A percentile compares a stretch with the other conserved stretches of the same genome.
Evolutionary conservation across 2,113 vertebrate species (phyloP).

Genomic region (Malurus elegans): DNA sequence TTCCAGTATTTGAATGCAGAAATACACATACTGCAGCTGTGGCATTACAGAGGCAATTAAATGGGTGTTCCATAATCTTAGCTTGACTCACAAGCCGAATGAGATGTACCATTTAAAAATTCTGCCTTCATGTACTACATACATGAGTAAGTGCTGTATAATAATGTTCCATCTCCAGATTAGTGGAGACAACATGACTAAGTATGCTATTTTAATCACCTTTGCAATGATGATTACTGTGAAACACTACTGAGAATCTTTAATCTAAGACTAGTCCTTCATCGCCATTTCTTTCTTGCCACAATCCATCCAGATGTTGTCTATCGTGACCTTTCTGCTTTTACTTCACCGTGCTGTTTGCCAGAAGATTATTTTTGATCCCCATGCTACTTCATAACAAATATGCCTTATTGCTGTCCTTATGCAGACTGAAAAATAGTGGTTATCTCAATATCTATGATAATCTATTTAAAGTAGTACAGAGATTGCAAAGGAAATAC

Average conservation of each 20-base stretch:
- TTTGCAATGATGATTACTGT: constrained; percentile 31
- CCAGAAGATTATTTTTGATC: neutral
- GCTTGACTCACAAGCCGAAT: constrained; percentile 40
- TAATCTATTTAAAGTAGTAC: neutral
- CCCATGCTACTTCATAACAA: neutral
- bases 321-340: constrained; percentile 37
- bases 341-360: neutral
- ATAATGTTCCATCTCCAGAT: constrained; percentile 26
- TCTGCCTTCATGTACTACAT: constrained; percentile 34
- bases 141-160: neutral
- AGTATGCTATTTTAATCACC: constrained; percentile 51
- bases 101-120: constrained; percentile 23
- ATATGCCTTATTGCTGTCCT: neutral
- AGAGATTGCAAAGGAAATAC: neutral
- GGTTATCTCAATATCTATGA: neutral
- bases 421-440: neutral
- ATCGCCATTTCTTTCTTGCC: constrained; percentile 45
- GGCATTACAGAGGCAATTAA: constrained; percentile 62
- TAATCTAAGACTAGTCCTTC: constrained; percentile 34
- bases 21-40: constrained; percentile 48
- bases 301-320: constrained; percentile 52
- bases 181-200: constrained; percentile 53
- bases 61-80: constrained; percentile 57
- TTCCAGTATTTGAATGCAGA: constrained; percentile 37
- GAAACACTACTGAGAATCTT: constrained; percentile 20